Base-by-base conservation (phyloP, 2,113 vertebrate genomes). In the Zingel zingel region DNA sequence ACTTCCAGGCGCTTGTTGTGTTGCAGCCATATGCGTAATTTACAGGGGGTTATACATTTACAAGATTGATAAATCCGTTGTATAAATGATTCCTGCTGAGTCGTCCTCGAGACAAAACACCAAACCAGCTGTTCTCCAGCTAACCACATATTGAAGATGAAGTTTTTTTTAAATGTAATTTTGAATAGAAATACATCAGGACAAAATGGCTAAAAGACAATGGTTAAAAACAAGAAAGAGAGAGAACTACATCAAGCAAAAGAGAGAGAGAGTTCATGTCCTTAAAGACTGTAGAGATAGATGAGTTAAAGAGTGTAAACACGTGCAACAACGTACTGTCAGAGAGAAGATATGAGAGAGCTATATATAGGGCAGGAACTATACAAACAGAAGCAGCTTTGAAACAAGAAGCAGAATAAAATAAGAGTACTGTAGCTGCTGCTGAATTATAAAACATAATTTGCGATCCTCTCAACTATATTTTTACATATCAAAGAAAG, bases 381-480 rank as follows among this genome's bases (percentile, higher is more conserved):
- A n/a, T n/a, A n/a, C n/a, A n/a, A n/a, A n/a, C n/a, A n/a, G 54
- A 71, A 23, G 15, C 67, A 27, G 50, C 76, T 89, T 80, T 80
- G 85, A 89, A 85, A 85, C 3, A 69, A 56, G 27, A 45, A 47
- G 21, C 50, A 74, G 25, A 63, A 18, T 16, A 9, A 3, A 8
- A 30, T 72, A 65, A 47, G 9, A 81, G 0, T 4, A 43, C 23
- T 18, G 43, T 9, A 39, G 6, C 74, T 83, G 79, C 72, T 75
- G 70, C 65, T 62, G 66, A 81, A 81, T 88, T 70, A 75, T 81
- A 33, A 85, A 85, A 70, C 70, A 43, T 77, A 50, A 74, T 80
- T 50, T 78, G 72, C 19, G 30, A 69, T 83, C 13, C 0, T 13
- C 58, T 74, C 63, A 15, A 65, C 56, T 36, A 1, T n/a, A 43